phyloP scores from a whole-genome alignment of 2,113 vertebrate genomes.

The Zosterops lateralis region DNA sequence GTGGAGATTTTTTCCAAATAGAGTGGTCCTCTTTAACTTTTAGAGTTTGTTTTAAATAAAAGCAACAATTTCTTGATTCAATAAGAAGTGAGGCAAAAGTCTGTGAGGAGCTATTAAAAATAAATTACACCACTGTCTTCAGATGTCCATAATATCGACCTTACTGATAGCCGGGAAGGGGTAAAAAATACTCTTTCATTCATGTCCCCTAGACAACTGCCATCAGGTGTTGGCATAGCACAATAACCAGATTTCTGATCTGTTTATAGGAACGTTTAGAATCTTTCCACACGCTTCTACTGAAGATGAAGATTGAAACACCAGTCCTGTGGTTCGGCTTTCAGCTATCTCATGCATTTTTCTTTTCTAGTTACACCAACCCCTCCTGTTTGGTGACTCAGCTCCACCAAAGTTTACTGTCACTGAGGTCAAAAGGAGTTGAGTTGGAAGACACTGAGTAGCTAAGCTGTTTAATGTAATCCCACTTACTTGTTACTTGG shows the following conservation, averaged over 20 bases:
- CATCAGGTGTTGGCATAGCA: not conserved
- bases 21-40: not conserved
- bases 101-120: not conserved
- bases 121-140: not conserved
- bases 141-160: not conserved
- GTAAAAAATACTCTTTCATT: not conserved
- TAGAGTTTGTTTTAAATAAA: not conserved
- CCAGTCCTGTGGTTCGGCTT: not conserved
- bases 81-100: not conserved
- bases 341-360: not conserved
- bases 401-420: not conserved
- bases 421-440: not conserved
- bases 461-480: not conserved
- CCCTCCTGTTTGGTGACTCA: not conserved
- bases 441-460: not conserved
- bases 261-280: not conserved
- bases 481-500: not conserved
- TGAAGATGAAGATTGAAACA: not conserved
- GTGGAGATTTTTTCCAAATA: not conserved
- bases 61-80: not conserved
- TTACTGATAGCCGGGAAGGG: not conserved
- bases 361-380: not conserved
- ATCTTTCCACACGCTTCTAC: not conserved
- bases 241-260: not conserved
- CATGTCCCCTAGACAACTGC: not conserved